Evolutionary conservation across 2,888 invertebrate species (phyloP), one percentile per base, ranked within the genome.

Genomic region (Lasioglossum marginatum): DNA sequence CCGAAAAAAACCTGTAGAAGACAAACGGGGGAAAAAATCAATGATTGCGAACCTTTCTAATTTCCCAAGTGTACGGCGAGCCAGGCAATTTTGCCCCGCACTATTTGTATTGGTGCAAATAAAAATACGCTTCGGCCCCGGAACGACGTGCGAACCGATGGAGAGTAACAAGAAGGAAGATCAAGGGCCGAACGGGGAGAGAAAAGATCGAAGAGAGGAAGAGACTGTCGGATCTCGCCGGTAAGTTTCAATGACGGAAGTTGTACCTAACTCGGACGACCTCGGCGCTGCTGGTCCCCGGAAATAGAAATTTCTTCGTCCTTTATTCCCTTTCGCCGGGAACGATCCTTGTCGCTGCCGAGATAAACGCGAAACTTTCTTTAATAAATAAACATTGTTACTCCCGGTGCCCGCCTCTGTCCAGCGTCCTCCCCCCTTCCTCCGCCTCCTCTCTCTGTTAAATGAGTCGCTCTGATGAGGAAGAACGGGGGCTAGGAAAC

Each of bases 51-150:
- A 83, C 75, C 83, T 81, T 89, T 90, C 88, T 92, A 93, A 92
- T 93, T 93, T 93, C 90, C 92, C 92, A 91, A 89, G 92, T 89
- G 92, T 91, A 89, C 89, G 81, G 48, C 77, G 75, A 73, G 60
- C 66, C 77, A 77, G 81, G 75, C 86, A 78, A 88, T 89, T 79
- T 75, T 71, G 79, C 71, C 66, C 10, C 52, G 72, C 85, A 75
- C 76, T 76, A 80, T 83, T 83, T 84, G 85, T 87, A 82, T 81
- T 75, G 83, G 19, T 34, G 70, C 66, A 75, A 77, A 86, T 86
- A 89, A 85, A 91, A 88, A 86, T 77, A 72, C 82, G 79, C 75
- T 89, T 88, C 82, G 81, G 79, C 79, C 1, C 5, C 66, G 84
- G n/a, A 82, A 85, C 80, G 72, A 80, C 70, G 82, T 75, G 83